These are phyloP conservation scores for Sparidentex hasta DNA, from an alignment of 2,797 vertebrate species.

Conservation along the genomic window DNA sequence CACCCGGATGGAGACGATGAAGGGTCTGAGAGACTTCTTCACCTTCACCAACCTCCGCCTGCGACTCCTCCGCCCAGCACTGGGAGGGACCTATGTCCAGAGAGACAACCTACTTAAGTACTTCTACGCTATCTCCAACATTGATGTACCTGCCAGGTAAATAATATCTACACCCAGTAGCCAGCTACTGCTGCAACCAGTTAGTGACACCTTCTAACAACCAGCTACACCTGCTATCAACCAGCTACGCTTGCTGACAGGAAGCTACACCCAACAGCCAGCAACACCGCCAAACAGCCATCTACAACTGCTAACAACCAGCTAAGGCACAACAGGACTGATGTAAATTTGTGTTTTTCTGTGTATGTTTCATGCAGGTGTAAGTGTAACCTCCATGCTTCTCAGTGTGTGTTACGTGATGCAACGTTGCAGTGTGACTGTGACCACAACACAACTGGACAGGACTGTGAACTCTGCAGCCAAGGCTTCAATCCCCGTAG, in stretches of 20 bases:
- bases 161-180: background rate
- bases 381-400: conserved; percentile 94
- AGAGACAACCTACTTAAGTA: conserved; percentile 94
- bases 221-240: background rate
- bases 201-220: background rate
- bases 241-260: background rate
- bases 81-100: conserved; percentile 95
- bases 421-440: conserved; percentile 93
- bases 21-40: conserved; percentile 97
- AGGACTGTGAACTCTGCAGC: conserved; percentile 92
- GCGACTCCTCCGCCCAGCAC: conserved; percentile 92
- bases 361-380: conserved; percentile 84
- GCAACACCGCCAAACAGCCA: too few species aligned
- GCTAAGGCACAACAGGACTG: background rate
- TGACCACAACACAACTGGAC: conserved; percentile 94
- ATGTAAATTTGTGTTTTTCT: background rate
- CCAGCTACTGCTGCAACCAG: background rate
- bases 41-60: conserved; percentile 96
- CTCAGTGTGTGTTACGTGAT: conserved; percentile 89
- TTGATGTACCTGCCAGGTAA: conserved; percentile 96
- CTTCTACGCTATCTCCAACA: conserved; percentile 98
- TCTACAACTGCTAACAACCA: too few species aligned
- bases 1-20: conserved; percentile 95
- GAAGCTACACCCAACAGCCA: too few species aligned
- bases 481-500: conserved; percentile 88